These are phyloP conservation scores for Nothobranchius furzeri DNA, from an alignment of 2,113 vertebrate genomes.

Conservation along the genomic window DNA sequence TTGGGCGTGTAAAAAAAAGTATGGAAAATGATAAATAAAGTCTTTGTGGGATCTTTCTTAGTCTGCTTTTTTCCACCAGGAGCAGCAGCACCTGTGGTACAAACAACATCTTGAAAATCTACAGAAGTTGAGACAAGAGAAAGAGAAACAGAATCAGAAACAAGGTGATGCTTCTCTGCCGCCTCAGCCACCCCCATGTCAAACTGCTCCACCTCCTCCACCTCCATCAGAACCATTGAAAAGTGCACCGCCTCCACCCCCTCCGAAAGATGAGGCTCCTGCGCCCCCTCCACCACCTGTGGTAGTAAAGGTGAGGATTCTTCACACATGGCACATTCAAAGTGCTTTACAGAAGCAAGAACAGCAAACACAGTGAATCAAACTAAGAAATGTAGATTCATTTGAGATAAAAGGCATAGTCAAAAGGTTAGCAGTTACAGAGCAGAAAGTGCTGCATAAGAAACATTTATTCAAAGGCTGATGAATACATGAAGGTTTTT, in stretches of 20 bases:
- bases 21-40: neutral
- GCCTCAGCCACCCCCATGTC: neutral
- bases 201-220: constrained; percentile 64
- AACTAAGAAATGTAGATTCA: too few species aligned
- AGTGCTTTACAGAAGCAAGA: too few species aligned
- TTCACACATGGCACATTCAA: too few species aligned
- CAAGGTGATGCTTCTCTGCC: constrained; percentile 23
- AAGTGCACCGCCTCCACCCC: constrained; percentile 81
- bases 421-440: too few species aligned
- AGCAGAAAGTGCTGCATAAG: too few species aligned
- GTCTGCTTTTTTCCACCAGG: constrained; percentile 69
- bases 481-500: too few species aligned
- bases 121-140: constrained; percentile 80
- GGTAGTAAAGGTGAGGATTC: constrained; percentile 66
- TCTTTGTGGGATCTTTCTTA: neutral
- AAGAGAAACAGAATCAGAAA: constrained; percentile 77
- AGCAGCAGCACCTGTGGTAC: constrained; percentile 96
- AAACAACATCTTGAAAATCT: constrained; percentile 93
- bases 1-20: neutral
- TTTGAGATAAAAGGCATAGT: too few species aligned
- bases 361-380: too few species aligned
- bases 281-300: constrained; percentile 83
- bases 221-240: constrained; percentile 74
- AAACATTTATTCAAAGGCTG: too few species aligned
- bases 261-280: constrained; percentile 85